Percentiles rank a stretch among this genome's conserved stretches.
These are phyloP conservation scores for Heteractis magnifica DNA, from an alignment of 92 coral and sea anemone species.

Conservation along the genomic window DNA sequence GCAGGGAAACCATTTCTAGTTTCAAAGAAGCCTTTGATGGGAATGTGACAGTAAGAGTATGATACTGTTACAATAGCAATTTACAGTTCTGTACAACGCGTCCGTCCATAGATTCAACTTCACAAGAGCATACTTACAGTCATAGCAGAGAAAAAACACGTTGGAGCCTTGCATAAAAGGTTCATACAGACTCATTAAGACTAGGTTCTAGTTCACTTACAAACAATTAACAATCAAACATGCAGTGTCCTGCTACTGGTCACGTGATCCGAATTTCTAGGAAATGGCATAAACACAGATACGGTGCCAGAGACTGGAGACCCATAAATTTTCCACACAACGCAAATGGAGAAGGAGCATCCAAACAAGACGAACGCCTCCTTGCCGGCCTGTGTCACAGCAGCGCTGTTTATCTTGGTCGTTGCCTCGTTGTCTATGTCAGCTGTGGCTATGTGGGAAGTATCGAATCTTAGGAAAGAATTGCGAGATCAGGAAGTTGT, in stretches of 20 bases:
- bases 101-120: background rate
- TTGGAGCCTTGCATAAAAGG: background rate
- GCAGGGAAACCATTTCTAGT: too few relatives aligned
- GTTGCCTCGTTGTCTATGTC: conserved; percentile 24
- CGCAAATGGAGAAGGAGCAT: conserved; percentile 44
- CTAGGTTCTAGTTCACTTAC: background rate
- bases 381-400: conserved; percentile 39
- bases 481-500: conserved; percentile 23
- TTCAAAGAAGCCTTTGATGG: too few relatives aligned
- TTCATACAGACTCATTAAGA: background rate
- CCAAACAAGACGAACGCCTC: conserved; percentile 8
- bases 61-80: too few relatives aligned
- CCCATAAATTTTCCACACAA: conserved; percentile 8
- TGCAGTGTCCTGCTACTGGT: conserved; percentile 28
- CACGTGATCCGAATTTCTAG: conserved; percentile 16
- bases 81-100: too few relatives aligned
- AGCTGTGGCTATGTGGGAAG: conserved; percentile 29
- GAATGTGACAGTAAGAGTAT: too few relatives aligned
- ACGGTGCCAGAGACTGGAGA: conserved; percentile 18
- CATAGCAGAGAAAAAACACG: conserved; percentile 1
- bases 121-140: conserved; percentile 3
- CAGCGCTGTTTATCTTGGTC: conserved; percentile 9
- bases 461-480: conserved; percentile 5
- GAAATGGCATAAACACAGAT: conserved; percentile 12
- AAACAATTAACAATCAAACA: conserved; percentile 23